These are phyloP conservation scores for Lithophane semibrunnea DNA, from an alignment of 2,888 invertebrate species.

Conservation along the genomic window DNA sequence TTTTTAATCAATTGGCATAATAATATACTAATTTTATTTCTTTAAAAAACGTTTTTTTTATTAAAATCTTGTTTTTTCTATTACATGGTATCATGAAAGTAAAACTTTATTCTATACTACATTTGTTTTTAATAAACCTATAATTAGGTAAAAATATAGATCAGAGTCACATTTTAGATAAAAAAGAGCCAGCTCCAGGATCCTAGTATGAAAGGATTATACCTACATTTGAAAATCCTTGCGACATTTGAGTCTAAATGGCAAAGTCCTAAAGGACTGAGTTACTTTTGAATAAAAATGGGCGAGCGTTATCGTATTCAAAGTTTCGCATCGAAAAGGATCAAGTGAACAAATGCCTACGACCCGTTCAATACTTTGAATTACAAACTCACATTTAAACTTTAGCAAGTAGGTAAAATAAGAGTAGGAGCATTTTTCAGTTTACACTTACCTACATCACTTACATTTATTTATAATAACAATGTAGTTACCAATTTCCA, in stretches of 20 bases:
- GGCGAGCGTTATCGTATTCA: neutral
- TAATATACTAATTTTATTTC: too few species aligned
- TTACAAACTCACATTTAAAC: neutral
- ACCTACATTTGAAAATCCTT: neutral
- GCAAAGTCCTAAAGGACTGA: neutral
- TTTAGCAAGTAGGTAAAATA: neutral
- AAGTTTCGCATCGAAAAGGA: conserved; percentile 2
- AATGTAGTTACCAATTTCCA: too few species aligned
- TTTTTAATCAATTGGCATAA: too few species aligned
- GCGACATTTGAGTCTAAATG: neutral
- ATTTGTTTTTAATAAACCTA: too few species aligned
- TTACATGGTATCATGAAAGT: too few species aligned
- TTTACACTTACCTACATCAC: too few species aligned
- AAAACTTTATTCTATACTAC: too few species aligned
- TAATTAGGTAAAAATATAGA: neutral
- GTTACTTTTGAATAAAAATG: conserved; percentile 9
- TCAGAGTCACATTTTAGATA: neutral
- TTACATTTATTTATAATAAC: too few species aligned
- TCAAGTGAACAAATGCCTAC: neutral
- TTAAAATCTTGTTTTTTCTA: too few species aligned
- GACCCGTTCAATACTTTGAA: neutral
- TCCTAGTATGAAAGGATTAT: neutral
- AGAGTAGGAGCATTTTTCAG: neutral
- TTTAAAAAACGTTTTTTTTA: too few species aligned
- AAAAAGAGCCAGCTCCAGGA: too few species aligned